A percentile compares a stretch with the other conserved stretches of the same genome.
phyloP scores from a whole-genome alignment of 2,888 invertebrate genomes.

The Chrysomela aeneicollis region DNA sequence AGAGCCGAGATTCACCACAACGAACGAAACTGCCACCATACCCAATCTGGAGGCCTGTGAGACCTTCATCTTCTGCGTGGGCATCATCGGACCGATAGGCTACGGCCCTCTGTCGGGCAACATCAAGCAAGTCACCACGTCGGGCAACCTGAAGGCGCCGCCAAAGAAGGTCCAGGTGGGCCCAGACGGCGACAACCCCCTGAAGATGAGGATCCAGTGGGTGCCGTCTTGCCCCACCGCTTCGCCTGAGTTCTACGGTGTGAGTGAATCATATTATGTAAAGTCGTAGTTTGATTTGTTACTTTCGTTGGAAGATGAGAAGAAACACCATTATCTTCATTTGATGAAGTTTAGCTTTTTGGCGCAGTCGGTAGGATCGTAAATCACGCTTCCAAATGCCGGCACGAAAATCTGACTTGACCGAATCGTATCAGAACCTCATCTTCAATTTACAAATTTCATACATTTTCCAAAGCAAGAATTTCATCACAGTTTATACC shows the following conservation, averaged over 20 bases:
- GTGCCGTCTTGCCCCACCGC: constrained; percentile 71
- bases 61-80: constrained; percentile 76
- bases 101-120: constrained; percentile 69
- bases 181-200: constrained; percentile 53
- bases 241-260: constrained; percentile 63
- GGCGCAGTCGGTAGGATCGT: too few species aligned
- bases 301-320: too few species aligned
- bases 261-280: constrained; percentile 62
- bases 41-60: constrained; percentile 76
- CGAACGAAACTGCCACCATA: constrained; percentile 66
- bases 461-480: too few species aligned
- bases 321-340: too few species aligned
- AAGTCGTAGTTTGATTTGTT: too few species aligned
- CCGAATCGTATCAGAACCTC: too few species aligned
- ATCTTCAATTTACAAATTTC: too few species aligned
- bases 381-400: too few species aligned
- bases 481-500: too few species aligned
- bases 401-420: too few species aligned
- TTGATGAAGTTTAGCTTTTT: too few species aligned
- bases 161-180: constrained; percentile 71
- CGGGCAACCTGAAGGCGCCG: constrained; percentile 69
- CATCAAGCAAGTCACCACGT: constrained; percentile 52
- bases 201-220: constrained; percentile 73
- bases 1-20: constrained; percentile 56
- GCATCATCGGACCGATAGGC: constrained; percentile 70